These are phyloP conservation scores for Aeoliscus strigatus DNA, from an alignment of 2,797 vertebrate species.

Conservation along the genomic window DNA sequence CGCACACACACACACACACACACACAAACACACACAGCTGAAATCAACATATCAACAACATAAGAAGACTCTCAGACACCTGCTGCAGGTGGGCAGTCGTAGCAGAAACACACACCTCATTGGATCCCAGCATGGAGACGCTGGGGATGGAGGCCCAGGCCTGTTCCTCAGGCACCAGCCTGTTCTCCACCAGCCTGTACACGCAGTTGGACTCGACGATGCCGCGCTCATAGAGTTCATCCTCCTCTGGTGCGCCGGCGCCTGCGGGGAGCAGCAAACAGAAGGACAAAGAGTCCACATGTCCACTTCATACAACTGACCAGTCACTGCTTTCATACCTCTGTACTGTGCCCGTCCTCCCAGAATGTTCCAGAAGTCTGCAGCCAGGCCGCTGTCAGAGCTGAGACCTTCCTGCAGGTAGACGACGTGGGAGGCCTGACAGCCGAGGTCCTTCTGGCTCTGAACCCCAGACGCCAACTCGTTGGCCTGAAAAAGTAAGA, in stretches of 20 bases:
- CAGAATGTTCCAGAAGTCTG: slow-evolving; percentile 77
- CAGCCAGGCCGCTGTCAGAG: slow-evolving; percentile 53
- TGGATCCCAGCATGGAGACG: slow-evolving; percentile 62
- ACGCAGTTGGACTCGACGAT: slow-evolving; percentile 80
- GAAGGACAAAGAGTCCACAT: not conserved
- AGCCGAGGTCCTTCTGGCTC: slow-evolving; percentile 68
- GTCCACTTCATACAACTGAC: too few relatives aligned
- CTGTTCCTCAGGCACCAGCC: slow-evolving; percentile 73
- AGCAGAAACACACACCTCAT: slow-evolving; percentile 59
- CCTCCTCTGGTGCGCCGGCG: slow-evolving; percentile 68
- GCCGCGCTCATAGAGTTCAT: slow-evolving; percentile 71
- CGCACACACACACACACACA: too few relatives aligned
- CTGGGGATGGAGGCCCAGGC: slow-evolving; percentile 73
- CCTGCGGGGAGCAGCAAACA: slow-evolving; percentile 39
- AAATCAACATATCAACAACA: too few relatives aligned
- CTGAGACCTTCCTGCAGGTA: slow-evolving; percentile 74
- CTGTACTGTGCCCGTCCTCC: slow-evolving; percentile 69
- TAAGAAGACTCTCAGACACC: not conserved
- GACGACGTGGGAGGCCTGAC: slow-evolving; percentile 60
- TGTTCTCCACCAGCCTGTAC: slow-evolving; percentile 75
- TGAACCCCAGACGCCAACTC: slow-evolving; percentile 68
- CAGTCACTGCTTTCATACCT: too few relatives aligned
- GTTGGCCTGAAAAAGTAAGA: slow-evolving; percentile 52
- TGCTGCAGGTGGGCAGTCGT: too few relatives aligned
- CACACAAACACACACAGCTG: not conserved